Conservation (phyloP, 2,888 invertebrate species). For the Hyles lineata region DNA sequence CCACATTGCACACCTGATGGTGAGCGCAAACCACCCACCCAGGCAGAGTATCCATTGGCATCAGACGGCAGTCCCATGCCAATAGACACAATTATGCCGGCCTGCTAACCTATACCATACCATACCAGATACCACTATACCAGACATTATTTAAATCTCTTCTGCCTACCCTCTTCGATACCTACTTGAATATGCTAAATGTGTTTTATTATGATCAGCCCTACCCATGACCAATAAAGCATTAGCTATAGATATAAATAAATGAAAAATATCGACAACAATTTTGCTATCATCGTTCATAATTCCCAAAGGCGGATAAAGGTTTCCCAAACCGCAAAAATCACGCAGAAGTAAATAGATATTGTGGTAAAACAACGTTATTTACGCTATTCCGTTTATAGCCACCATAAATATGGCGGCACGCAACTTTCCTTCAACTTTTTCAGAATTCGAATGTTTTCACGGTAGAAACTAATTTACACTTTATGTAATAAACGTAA, state of each 20-base stretch:
- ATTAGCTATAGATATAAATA: background rate
- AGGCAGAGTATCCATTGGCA: no score
- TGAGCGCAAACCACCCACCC: no score
- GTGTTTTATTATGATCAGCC: no score
- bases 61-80: no score
- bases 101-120: no score
- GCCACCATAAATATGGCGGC: conserved; percentile 8
- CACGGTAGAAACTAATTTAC: conserved; percentile 12
- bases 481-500: conserved; percentile 2
- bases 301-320: conserved; percentile 37
- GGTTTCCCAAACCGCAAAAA: conserved; percentile 45
- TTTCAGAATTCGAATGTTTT: conserved; percentile 13
- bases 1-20: no score
- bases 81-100: no score
- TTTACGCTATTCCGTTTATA: conserved; percentile 19
- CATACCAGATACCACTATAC: no score
- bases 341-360: conserved; percentile 36
- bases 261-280: conserved; percentile 16
- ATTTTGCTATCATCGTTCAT: conserved; percentile 26
- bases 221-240: background rate
- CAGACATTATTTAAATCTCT: no score
- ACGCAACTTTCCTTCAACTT: conserved; percentile 19
- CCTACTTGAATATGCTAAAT: no score
- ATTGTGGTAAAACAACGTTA: conserved; percentile 45
- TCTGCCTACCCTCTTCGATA: no score